phyloP scores from a whole-genome alignment of 2,888 invertebrate genomes.

The Lamellibrachia columna region DNA sequence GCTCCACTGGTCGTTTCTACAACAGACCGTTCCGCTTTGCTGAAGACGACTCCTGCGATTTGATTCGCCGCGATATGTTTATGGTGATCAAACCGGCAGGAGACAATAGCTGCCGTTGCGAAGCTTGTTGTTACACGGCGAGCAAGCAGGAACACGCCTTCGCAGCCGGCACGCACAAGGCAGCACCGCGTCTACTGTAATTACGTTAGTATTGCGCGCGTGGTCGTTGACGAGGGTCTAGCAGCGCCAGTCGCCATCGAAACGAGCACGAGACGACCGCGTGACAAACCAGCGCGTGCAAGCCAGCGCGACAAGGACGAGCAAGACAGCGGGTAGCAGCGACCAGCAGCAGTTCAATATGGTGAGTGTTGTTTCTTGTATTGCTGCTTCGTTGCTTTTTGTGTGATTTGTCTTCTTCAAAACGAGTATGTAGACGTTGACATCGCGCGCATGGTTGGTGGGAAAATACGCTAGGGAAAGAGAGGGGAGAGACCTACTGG shows the following conservation, averaged over 20 bases:
- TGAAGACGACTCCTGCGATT: not conserved
- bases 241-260: not conserved
- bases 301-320: not conserved
- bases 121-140: not conserved
- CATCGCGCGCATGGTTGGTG: not conserved
- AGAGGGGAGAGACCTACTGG: too few species aligned
- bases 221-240: not conserved
- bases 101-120: not conserved
- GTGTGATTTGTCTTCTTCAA: not conserved
- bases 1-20: not conserved
- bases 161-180: not conserved
- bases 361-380: not conserved
- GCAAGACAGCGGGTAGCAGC: not conserved
- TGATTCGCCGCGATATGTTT: conserved; percentile 1
- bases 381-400: not conserved
- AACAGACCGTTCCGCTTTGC: not conserved
- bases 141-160: not conserved
- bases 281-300: not conserved
- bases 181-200: not conserved
- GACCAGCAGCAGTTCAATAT: not conserved
- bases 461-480: too few species aligned
- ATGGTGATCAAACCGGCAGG: not conserved
- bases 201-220: not conserved
- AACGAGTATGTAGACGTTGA: not conserved
- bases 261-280: not conserved